A percentile compares a stretch with the other conserved stretches of the same genome.
These are phyloP conservation scores for Watsonalla cultraria DNA, from an alignment of 2,888 invertebrate species.

Conservation along the genomic window DNA sequence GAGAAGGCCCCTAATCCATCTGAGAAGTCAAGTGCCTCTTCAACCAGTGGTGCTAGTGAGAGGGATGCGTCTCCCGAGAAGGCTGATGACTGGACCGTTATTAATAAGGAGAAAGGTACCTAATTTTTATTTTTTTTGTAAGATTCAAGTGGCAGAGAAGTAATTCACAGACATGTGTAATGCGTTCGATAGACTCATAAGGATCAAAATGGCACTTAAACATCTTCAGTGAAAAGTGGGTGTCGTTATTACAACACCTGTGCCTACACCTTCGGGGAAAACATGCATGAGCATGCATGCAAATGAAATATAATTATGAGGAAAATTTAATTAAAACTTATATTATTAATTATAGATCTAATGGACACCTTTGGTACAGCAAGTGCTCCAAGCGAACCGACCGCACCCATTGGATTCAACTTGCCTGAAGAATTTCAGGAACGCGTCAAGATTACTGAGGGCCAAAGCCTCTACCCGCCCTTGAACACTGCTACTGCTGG, in stretches of 20 bases:
- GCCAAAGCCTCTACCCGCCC: conserved; percentile 51
- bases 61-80: conserved; percentile 49
- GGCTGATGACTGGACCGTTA: conserved; percentile 60
- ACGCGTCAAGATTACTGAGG: conserved; percentile 37
- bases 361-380: conserved; percentile 33
- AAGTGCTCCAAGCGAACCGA: conserved; percentile 18
- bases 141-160: no score
- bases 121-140: background rate
- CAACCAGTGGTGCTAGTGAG: conserved; percentile 16
- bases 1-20: conserved; percentile 22
- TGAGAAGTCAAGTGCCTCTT: conserved; percentile 20
- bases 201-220: no score
- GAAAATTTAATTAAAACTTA: background rate
- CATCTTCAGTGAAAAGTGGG: no score
- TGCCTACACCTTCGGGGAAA: no score
- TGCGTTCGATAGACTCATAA: no score
- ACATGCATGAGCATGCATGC: no score
- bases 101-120: conserved; percentile 61
- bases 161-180: no score
- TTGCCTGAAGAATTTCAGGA: conserved; percentile 53
- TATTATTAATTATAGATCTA: conserved; percentile 36
- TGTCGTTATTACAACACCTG: no score
- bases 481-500: conserved; percentile 58
- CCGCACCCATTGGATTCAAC: conserved; percentile 46
- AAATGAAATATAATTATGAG: no score